These are phyloP conservation scores for Anolis carolinensis DNA, from an alignment of 2,113 vertebrate genomes.

Conservation along the genomic window DNA sequence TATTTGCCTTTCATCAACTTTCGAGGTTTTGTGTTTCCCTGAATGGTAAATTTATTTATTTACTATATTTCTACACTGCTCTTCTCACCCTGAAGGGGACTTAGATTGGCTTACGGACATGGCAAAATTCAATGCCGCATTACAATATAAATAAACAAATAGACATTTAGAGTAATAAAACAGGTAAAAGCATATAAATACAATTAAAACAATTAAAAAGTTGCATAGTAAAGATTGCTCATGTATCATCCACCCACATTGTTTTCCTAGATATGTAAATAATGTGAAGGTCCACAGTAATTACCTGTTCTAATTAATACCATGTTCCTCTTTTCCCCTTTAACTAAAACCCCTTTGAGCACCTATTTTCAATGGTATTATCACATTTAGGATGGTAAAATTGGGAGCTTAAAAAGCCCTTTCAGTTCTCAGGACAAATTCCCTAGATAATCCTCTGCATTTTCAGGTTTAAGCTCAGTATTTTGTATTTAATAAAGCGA, in stretches of 20 bases:
- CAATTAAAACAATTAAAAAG: no score
- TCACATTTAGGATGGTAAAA: background rate
- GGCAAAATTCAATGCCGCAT: no score
- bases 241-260: rapidly evolving
- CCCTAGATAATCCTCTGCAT: rapidly evolving
- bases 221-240: background rate
- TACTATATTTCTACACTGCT: no score
- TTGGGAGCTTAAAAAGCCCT: background rate
- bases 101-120: no score
- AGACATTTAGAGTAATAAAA: no score
- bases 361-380: constrained; percentile 12
- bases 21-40: background rate
- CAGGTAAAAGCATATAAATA: no score
- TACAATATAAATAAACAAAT: no score
- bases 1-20: background rate
- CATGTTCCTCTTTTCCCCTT: constrained; percentile 3
- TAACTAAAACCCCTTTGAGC: constrained; percentile 29
- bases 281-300: background rate
- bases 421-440: constrained; percentile 10
- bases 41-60: no score
- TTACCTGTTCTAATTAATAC: constrained; percentile 12
- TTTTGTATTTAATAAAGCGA: constrained; percentile 17
- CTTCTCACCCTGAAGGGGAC: no score
- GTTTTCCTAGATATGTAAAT: background rate
- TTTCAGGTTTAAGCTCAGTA: background rate